Evolutionary conservation across 2,113 vertebrate genomes (phyloP).

Genomic region (Oreocharis arfaki): DNA sequence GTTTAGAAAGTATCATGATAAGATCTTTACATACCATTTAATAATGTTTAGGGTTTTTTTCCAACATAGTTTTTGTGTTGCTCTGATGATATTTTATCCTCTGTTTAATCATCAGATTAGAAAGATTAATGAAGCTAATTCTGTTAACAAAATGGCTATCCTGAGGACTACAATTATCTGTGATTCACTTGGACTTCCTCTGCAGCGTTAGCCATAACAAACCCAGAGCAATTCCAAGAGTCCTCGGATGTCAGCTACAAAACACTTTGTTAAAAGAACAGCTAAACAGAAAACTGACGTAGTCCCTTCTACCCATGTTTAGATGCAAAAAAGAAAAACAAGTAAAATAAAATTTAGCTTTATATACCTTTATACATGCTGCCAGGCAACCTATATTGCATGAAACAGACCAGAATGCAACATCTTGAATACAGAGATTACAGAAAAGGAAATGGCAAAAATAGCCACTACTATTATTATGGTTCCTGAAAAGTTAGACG

Average conservation of each 20-base stretch:
- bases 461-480: constrained; percentile 31
- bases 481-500: neutral
- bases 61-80: neutral
- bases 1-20: neutral
- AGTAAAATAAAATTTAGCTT: neutral
- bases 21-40: neutral
- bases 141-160: constrained; percentile 33
- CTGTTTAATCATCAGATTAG: constrained; percentile 35
- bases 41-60: neutral
- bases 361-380: neutral
- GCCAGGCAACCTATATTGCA: neutral
- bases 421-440: neutral
- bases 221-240: neutral
- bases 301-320: neutral
- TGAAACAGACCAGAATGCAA: neutral
- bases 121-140: constrained; percentile 56
- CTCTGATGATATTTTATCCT: neutral
- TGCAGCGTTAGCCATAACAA: constrained; percentile 37
- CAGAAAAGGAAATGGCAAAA: constrained; percentile 41
- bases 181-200: constrained; percentile 58
- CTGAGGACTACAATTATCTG: constrained; percentile 36
- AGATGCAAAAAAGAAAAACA: neutral
- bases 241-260: neutral
- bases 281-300: neutral
- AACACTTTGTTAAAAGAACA: neutral